phyloP scores from a whole-genome alignment of 2,113 vertebrate species.

The Onychostruthus taczanowskii region DNA sequence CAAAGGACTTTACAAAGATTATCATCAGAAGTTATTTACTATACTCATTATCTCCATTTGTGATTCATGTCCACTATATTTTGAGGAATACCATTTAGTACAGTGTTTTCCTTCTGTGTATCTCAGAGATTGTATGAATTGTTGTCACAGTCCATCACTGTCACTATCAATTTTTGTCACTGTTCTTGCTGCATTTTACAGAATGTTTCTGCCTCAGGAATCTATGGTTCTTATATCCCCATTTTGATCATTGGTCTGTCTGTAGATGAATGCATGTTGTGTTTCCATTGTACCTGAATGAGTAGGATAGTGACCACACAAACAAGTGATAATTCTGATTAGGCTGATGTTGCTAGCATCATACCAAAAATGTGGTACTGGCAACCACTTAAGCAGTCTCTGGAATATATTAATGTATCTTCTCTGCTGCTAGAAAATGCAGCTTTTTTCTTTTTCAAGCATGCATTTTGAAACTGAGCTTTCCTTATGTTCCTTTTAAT shows the following conservation, averaged over 20 bases:
- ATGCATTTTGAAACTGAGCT: neutral
- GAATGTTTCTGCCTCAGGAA: neutral
- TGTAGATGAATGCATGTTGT: neutral
- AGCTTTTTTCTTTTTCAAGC: neutral
- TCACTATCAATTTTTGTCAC: neutral
- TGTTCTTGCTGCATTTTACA: neutral
- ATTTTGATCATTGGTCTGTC: neutral
- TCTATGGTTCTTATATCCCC: neutral
- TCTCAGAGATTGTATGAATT: neutral
- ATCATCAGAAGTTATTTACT: constrained; percentile 27
- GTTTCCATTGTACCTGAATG: neutral
- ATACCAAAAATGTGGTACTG: neutral
- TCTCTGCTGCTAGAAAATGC: neutral
- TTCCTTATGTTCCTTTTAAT: neutral
- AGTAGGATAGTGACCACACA: neutral
- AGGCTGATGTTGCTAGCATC: neutral
- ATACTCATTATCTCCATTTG: neutral
- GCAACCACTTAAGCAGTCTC: neutral
- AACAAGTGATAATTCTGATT: neutral
- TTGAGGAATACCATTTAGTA: neutral
- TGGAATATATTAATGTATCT: neutral
- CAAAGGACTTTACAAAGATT: constrained; percentile 34
- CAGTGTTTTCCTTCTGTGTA: neutral
- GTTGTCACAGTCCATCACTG: neutral
- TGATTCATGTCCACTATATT: neutral